These are phyloP conservation scores for Cheilosia impressa DNA, from an alignment of 2,888 invertebrate species.

Conservation along the genomic window DNA sequence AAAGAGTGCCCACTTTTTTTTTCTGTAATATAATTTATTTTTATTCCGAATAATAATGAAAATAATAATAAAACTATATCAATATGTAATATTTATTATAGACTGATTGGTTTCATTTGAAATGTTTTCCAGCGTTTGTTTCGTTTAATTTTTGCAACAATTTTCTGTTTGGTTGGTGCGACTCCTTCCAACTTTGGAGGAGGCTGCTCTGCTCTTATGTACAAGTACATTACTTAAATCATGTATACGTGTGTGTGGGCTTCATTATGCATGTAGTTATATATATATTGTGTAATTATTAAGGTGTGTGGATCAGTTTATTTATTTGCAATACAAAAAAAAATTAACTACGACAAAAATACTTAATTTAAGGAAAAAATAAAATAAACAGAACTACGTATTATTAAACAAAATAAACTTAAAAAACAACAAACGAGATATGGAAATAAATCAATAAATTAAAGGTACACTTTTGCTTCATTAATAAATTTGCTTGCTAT, in stretches of 20 bases:
- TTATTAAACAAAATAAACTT: constrained; percentile 35
- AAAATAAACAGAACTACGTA: constrained; percentile 19
- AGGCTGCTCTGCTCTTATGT: constrained; percentile 22
- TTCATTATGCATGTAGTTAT: constrained; percentile 26
- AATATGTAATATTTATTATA: constrained; percentile 11
- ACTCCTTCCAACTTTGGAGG: not conserved
- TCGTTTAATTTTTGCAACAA: constrained; percentile 8
- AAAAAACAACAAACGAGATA: constrained; percentile 29
- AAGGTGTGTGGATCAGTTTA: not conserved
- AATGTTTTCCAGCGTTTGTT: constrained; percentile 31
- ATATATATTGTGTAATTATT: constrained; percentile 20
- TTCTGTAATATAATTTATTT: constrained; percentile 63
- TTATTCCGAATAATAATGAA: constrained; percentile 63
- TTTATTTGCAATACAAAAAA: constrained; percentile 18
- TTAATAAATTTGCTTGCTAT: constrained; percentile 2
- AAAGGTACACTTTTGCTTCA: constrained; percentile 52
- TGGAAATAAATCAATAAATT: constrained; percentile 45
- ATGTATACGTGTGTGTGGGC: constrained; percentile 6
- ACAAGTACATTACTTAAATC: constrained; percentile 43
- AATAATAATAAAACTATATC: constrained; percentile 62
- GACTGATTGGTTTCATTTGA: constrained; percentile 28
- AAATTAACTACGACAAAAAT: constrained; percentile 56
- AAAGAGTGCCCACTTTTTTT: constrained; percentile 7
- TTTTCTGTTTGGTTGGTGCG: constrained; percentile 1
- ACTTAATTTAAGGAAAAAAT: constrained; percentile 32